Evolutionary conservation across 2,797 vertebrate genomes (phyloP).

Genomic region (Alectoris magna): DNA sequence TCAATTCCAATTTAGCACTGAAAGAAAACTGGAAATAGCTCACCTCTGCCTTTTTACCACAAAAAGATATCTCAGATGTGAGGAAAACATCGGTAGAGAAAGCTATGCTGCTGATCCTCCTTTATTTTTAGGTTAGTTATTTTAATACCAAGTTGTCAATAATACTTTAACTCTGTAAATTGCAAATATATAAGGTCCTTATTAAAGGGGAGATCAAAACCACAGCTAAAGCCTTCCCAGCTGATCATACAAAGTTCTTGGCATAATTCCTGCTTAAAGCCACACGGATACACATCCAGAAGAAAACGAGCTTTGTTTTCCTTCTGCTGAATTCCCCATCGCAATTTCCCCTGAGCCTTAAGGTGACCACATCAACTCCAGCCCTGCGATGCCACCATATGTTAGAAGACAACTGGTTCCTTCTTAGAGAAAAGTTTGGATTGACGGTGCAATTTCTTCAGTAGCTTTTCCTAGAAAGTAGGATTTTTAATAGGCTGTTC

Average conservation of each 20-base stretch:
- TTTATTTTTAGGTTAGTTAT: not conserved
- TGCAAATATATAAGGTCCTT: not conserved
- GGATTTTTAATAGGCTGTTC: not conserved
- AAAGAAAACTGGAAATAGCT: not conserved
- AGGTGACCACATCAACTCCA: not conserved
- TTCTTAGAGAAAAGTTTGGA: not conserved
- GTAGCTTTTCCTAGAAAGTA: not conserved
- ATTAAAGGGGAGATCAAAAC: not conserved
- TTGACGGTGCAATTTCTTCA: not conserved
- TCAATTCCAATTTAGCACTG: not conserved
- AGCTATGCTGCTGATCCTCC: not conserved
- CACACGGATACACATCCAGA: accelerated
- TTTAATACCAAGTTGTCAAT: not conserved
- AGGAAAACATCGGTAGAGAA: not conserved
- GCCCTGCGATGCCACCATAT: not conserved
- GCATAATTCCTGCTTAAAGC: not conserved
- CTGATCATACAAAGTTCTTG: not conserved
- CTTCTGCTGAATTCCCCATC: not conserved
- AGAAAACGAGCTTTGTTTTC: not conserved
- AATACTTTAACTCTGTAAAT: not conserved
- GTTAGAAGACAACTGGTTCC: not conserved
- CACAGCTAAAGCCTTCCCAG: not conserved
- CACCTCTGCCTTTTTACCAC: not conserved
- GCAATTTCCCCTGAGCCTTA: not conserved
- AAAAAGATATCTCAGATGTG: not conserved